A percentile compares a stretch with the other conserved stretches of the same genome.
Evolutionary conservation across 1,140 invertebrate genomes (phyloP).

Genomic region (Zaprionus vittiger): DNA sequence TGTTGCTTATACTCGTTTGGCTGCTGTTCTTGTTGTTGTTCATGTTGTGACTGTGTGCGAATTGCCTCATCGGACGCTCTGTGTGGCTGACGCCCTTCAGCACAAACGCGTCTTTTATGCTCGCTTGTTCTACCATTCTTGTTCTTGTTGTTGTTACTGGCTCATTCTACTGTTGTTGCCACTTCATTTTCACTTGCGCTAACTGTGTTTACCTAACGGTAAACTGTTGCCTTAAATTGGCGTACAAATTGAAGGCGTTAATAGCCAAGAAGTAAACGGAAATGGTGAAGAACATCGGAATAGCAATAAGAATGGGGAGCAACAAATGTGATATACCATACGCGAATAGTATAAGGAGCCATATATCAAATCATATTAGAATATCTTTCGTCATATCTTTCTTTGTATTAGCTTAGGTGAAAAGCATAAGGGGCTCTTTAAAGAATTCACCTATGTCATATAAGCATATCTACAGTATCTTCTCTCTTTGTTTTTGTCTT

Average conservation of each 20-base stretch:
- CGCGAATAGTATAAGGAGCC: too few species aligned
- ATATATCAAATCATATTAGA: too few species aligned
- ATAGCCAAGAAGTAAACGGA: slow-evolving; percentile 67
- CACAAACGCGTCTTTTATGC: slow-evolving; percentile 47
- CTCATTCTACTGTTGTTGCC: slow-evolving; percentile 49
- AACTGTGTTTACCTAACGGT: slow-evolving; percentile 81
- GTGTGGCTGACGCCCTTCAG: slow-evolving; percentile 59
- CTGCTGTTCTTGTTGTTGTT: slow-evolving; percentile 39
- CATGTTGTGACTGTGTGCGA: slow-evolving; percentile 14
- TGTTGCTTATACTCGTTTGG: slow-evolving; percentile 23
- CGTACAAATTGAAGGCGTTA: slow-evolving; percentile 81
- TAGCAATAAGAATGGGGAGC: slow-evolving; percentile 29
- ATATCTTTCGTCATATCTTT: too few species aligned
- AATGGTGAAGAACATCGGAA: slow-evolving; percentile 60
- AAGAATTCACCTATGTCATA: too few species aligned
- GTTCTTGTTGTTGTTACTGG: slow-evolving; percentile 14
- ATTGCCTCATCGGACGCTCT: slow-evolving; percentile 27
- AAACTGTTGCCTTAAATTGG: slow-evolving; percentile 68
- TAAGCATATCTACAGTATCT: too few species aligned
- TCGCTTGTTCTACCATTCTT: slow-evolving; percentile 27
- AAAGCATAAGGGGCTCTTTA: too few species aligned
- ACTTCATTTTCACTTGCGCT: slow-evolving; percentile 81
- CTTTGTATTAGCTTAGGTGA: too few species aligned
- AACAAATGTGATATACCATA: neutral
- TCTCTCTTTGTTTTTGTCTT: neutral